phyloP scores from a whole-genome alignment of 2,113 vertebrate species.

The Myotis davidii region DNA sequence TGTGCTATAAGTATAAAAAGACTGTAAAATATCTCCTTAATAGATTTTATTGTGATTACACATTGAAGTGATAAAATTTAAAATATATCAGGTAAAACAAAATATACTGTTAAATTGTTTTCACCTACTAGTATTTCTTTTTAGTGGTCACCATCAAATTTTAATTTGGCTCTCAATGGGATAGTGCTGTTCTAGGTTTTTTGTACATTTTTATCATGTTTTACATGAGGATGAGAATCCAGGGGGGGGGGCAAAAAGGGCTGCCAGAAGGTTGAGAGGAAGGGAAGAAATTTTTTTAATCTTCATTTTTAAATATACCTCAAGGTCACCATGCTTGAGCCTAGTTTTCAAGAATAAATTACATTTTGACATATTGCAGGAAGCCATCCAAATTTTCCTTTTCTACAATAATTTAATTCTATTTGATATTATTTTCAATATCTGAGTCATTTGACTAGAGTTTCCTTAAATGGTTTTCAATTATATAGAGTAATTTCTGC shows the following conservation, averaged over 20 bases:
- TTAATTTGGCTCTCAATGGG: not conserved
- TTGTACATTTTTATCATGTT: slow-evolving; percentile 30
- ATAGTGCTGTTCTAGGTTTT: not conserved
- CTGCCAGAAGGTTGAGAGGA: not conserved
- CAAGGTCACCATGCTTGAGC: slow-evolving; percentile 42
- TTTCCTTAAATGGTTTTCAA: slow-evolving; percentile 59
- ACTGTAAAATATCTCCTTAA: not conserved
- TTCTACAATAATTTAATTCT: slow-evolving; percentile 51
- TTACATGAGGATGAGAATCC: not conserved
- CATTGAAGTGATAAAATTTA: not conserved
- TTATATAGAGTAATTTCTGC: slow-evolving; percentile 53
- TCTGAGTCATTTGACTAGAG: slow-evolving; percentile 36
- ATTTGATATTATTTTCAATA: slow-evolving; percentile 17
- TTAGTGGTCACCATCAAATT: not conserved
- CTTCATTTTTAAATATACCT: slow-evolving; percentile 47
- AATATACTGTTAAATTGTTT: not conserved
- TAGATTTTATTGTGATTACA: not conserved
- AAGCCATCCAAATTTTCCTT: slow-evolving; percentile 49
- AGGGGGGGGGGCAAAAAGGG: not conserved
- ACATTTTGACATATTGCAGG: slow-evolving; percentile 47
- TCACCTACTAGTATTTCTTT: not conserved
- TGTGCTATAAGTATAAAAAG: not conserved
- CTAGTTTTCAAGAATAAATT: slow-evolving; percentile 64
- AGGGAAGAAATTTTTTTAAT: slow-evolving; percentile 10
- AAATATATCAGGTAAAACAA: not conserved